Base-by-base conservation (phyloP, 1,140 invertebrate genomes). In the Saccostrea echinata region DNA sequence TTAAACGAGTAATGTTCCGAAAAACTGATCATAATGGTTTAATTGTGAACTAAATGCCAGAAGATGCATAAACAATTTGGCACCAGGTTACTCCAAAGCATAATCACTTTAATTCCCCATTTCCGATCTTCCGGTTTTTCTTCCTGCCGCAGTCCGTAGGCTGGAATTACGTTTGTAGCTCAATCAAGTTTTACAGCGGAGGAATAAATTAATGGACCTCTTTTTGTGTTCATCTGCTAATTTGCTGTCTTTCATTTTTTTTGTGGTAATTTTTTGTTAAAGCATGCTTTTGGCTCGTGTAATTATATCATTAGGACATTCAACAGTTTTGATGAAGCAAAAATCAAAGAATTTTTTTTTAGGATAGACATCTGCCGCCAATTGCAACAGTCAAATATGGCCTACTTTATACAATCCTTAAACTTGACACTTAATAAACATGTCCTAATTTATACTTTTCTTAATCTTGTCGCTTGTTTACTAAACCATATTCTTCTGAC, bases 151-250 rank as follows among this genome's bases (percentile, higher is more conserved):
- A 33, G 27, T 16, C 68, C 18, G 27, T 33, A 30, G 24, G 27
- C 68, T 76, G 24, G 68, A 27, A 76, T 76, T 76, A 16, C 30
- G 68, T 33, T 76, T 76, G 68, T 76, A 76, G 68, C 68, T 76
- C 68, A 33, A 13, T 30, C 68, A 76, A 16, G 18, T 61, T n/a
- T n/a, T 61, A 61, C 21, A 18, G 16, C 11, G 9, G 6, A 16
- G 13, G 12, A 27, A 30, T 76, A 16, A 30, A 76, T 76, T 76
- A 76, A 76, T 30, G 68, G 11, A 33, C 27, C 30, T 16, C 8
- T 76, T 64, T n/a, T n/a, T 76, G 11, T 4, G 55, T 27, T 76
- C 11, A 76, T 30, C 68, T 33, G 68, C 27, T 76, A 16, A 76
- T 33, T 76, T 76, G 27, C 12, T 76, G 24, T 71, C 24, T 33